These are phyloP conservation scores for Aproaerema taeniolella DNA, from an alignment of 2,888 invertebrate species.

Conservation along the genomic window DNA sequence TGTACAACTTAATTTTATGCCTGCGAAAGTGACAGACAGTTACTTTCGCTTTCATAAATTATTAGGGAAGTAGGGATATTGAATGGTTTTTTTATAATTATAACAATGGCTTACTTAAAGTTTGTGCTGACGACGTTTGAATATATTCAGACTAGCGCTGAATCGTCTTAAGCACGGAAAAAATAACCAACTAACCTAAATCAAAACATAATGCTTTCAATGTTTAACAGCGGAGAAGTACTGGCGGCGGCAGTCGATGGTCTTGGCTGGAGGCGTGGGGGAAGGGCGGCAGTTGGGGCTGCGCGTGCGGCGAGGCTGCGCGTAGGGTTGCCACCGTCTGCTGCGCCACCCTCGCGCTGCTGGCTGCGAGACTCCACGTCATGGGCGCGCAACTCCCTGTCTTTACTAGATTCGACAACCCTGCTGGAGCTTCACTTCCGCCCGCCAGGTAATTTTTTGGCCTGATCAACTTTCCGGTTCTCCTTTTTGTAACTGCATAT, in stretches of 20 bases:
- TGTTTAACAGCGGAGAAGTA: slow-evolving; percentile 44
- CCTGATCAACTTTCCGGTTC: too few relatives aligned
- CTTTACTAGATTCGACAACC: slow-evolving; percentile 98
- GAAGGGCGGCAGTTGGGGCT: slow-evolving; percentile 64
- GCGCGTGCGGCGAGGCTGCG: slow-evolving; percentile 80
- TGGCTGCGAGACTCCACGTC: slow-evolving; percentile 91
- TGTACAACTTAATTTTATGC: too few relatives aligned
- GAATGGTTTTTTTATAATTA: too few relatives aligned
- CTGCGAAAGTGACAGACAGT: too few relatives aligned
- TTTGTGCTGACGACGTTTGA: too few relatives aligned
- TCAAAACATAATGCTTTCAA: neutral
- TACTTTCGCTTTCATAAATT: too few relatives aligned
- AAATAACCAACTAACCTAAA: too few relatives aligned
- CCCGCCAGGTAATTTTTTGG: slow-evolving; percentile 82
- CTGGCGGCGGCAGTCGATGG: slow-evolving; percentile 46
- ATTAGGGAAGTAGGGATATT: too few relatives aligned
- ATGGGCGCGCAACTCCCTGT: slow-evolving; percentile 98
- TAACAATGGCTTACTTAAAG: too few relatives aligned
- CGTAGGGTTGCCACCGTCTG: slow-evolving; percentile 88
- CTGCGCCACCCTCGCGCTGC: slow-evolving; percentile 86
- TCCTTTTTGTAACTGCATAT: too few relatives aligned
- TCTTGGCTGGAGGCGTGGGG: slow-evolving; percentile 69
- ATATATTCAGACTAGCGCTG: too few relatives aligned
- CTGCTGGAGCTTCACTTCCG: slow-evolving; percentile 91
- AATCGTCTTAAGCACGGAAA: too few relatives aligned